A percentile compares a stretch with the other conserved stretches of the same genome.
Evolutionary conservation across 2,113 vertebrate species (phyloP).

Genomic region (Gallinago media): DNA sequence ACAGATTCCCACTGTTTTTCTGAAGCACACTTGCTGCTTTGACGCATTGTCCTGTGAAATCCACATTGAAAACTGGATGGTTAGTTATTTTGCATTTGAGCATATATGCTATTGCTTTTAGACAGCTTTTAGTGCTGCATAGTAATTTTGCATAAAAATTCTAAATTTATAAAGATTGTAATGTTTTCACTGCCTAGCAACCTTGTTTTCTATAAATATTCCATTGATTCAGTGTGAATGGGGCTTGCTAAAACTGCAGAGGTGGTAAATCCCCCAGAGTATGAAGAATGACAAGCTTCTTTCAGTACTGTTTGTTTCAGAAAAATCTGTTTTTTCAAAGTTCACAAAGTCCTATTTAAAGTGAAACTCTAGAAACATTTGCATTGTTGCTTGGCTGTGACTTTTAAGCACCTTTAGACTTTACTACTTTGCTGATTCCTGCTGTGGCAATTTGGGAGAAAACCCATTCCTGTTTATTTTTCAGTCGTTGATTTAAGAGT

Average conservation of each 20-base stretch:
- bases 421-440: not conserved
- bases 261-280: not conserved
- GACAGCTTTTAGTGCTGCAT: not conserved
- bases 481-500: not conserved
- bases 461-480: not conserved
- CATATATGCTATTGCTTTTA: not conserved
- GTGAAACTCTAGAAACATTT: not conserved
- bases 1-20: not conserved
- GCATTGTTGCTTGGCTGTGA: not conserved
- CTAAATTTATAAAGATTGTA: not conserved
- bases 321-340: not conserved
- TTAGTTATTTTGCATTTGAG: not conserved
- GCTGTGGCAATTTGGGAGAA: not conserved
- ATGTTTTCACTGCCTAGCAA: not conserved
- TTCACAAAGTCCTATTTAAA: not conserved
- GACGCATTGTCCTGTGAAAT: not conserved
- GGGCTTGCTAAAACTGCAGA: not conserved
- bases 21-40: rapidly evolving
- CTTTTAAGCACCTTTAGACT: not conserved
- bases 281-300: not conserved
- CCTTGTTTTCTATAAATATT: not conserved
- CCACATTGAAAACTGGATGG: rapidly evolving
- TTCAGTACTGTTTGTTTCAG: not conserved
- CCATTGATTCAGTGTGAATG: not conserved
- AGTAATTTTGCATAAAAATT: not conserved